These are phyloP conservation scores for Steinernema feltiae DNA, from an alignment of 1,140 invertebrate genomes.

Conservation along the genomic window DNA sequence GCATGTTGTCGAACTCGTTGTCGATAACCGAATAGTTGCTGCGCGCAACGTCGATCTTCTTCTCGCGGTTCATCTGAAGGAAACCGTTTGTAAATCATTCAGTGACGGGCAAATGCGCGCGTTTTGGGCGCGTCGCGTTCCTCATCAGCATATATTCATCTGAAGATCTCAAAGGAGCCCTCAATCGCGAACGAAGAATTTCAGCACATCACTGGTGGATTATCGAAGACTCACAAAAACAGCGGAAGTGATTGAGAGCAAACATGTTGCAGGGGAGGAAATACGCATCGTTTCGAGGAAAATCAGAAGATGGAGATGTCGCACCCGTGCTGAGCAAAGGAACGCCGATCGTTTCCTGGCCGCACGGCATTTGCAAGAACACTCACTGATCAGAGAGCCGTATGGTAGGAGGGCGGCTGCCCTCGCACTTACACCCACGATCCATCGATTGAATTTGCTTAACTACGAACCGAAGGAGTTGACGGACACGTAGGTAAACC, in stretches of 20 bases:
- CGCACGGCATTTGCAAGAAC: neutral
- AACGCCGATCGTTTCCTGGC: neutral
- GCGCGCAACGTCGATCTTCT: conserved; percentile 73
- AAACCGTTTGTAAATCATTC: conserved; percentile 8
- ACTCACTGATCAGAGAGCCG: too few species aligned
- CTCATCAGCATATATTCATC: neutral
- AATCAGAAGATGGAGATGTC: neutral
- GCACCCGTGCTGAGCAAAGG: neutral
- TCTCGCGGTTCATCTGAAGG: conserved; percentile 41
- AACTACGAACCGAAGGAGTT: neutral
- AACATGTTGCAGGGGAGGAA: too few species aligned
- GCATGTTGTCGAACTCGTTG: conserved; percentile 87
- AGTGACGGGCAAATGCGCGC: neutral
- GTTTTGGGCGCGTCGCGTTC: neutral
- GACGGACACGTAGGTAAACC: neutral
- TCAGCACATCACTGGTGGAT: too few species aligned
- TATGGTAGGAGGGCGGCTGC: conserved; percentile 9
- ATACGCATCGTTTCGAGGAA: too few species aligned
- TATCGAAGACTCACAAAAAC: too few species aligned
- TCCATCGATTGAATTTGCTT: neutral
- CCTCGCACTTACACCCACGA: neutral
- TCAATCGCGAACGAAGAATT: neutral
- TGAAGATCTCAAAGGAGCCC: neutral
- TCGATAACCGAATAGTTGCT: conserved; percentile 90
- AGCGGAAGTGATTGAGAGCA: too few species aligned